Evolutionary conservation across 2,113 vertebrate genomes (phyloP), one percentile per base, ranked within the genome.

Genomic region (Malurus alboscapulatus): DNA sequence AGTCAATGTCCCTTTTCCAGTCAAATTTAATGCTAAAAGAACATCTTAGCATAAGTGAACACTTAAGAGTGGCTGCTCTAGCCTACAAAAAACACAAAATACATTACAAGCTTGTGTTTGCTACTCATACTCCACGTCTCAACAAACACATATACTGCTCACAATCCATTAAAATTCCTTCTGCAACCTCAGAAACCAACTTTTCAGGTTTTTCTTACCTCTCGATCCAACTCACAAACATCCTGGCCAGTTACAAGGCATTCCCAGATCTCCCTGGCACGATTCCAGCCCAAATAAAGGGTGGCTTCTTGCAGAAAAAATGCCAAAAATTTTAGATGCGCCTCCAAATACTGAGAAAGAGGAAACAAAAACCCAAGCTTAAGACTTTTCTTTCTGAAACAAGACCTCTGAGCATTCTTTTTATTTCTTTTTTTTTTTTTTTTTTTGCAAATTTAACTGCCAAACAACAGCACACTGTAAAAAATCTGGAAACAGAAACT

Each of bases 231-330:
- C 79, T 99, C 99, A 92, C 99, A 99, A 63, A 99, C 98, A 85
- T 99, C 99, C 24, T 99, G 98, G 84, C 99, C 98, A 7, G 99
- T 99, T 69, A 99, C 99, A 81, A 99, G 98, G 93, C 99, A 99
- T 93, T 99, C 99, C 99, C 99, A 99, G 87, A 99, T 98, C 97
- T 99, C 99, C 91, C 98, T 99, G 96, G 99, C 99, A 88, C 99
- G 97, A 97, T 99, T 99, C 99, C 99, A 99, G 78, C 99, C 98
- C 92, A 99, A 98, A 96, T 99, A 99, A 32, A 99, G 97, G 71
- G 99, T 99, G 92, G 99, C 99, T 98, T 99, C 99, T 98, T 99
- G 99, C 74, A 99, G 98, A 97, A 99, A 99, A 98, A 99, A 99
- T 16, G 99, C 99, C 97, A 99, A 97, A 98, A 99, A 99, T 97